These are phyloP conservation scores for Sebastes fasciatus DNA, from an alignment of 2,113 vertebrate genomes.

Conservation along the genomic window DNA sequence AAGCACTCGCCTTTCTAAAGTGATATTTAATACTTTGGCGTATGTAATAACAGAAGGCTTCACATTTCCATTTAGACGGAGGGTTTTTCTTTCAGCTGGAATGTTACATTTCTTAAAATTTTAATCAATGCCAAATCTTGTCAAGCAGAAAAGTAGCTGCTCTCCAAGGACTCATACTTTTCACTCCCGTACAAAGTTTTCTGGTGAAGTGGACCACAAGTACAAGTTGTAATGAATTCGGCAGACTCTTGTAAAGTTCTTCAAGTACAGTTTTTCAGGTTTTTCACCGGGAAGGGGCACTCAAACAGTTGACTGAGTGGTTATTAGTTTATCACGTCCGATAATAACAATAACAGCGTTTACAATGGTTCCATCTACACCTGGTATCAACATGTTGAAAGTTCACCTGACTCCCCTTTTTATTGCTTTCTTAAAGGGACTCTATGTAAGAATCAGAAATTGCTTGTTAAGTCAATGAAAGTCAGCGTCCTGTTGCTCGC, in stretches of 20 bases:
- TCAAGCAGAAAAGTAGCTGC: background rate
- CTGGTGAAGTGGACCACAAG: too few relatives aligned
- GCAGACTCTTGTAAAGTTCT: background rate
- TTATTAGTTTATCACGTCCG: background rate
- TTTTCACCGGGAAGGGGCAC: background rate
- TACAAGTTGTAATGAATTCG: too few relatives aligned
- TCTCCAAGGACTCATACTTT: too few relatives aligned
- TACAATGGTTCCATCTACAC: background rate
- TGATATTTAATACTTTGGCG: background rate
- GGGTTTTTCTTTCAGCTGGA: background rate
- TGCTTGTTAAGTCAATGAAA: too few relatives aligned
- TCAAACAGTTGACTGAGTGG: background rate
- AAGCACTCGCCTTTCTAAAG: background rate
- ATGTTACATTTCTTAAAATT: background rate
- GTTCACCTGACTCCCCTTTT: too few relatives aligned
- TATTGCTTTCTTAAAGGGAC: too few relatives aligned
- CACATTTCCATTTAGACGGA: constrained; percentile 31
- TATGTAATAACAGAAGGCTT: background rate
- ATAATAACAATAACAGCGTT: background rate
- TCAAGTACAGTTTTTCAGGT: background rate
- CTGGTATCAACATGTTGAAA: background rate
- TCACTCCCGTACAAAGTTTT: background rate
- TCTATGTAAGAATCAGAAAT: too few relatives aligned
- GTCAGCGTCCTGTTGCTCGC: too few relatives aligned
- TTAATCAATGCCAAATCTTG: background rate